Evolutionary conservation across 1,140 invertebrate genomes (phyloP), one percentile per base, ranked within the genome.

Genomic region (Adelges cooleyi): DNA sequence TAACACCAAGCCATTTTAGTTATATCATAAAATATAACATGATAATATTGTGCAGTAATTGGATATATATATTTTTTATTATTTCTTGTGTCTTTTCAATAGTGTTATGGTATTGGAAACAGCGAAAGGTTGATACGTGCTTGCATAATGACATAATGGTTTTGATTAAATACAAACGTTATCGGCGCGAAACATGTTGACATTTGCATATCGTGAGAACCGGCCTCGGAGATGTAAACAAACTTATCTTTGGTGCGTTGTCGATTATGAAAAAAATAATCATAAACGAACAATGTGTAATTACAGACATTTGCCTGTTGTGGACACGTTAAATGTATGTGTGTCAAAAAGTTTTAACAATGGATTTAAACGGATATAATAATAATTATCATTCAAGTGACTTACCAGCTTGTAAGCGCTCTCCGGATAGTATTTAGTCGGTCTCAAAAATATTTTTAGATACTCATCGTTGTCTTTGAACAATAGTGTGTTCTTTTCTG

Each of bases 391-490:
- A 46, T 51, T 9, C 65, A n/a, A n/a, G n/a, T n/a, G n/a, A 78
- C 82, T 80, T 73, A 86, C 85, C 75, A 89, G 74, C 69, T 81
- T 80, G 38, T 82, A 75, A 0, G 87, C 87, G 74, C 86, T 87
- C 67, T 89, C 78, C 0, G 87, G 81, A 71, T 89, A 90, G 73
- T 81, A 90, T 73, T 90, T 89, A 72, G 84, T 86, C 29, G 86
- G 85, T 38, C 87, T 79, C 15, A 90, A 74, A 70, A 89, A 89
- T 25, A 86, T 84, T 20, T 82, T 77, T 0, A 90, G 76, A 25
- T 86, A 81, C 2, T 87, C 85, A 69, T 89, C 86, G 66, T 87
- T 85, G 27, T 85, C 83, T 59, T 68, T 67, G 66, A 66, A 71
- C 44, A 66, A 48, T 15, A 72, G 15, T 11, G 38, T 66, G 3